These are phyloP conservation scores for Sweltsa coloradensis DNA, from an alignment of 1,140 invertebrate species.

Conservation along the genomic window DNA sequence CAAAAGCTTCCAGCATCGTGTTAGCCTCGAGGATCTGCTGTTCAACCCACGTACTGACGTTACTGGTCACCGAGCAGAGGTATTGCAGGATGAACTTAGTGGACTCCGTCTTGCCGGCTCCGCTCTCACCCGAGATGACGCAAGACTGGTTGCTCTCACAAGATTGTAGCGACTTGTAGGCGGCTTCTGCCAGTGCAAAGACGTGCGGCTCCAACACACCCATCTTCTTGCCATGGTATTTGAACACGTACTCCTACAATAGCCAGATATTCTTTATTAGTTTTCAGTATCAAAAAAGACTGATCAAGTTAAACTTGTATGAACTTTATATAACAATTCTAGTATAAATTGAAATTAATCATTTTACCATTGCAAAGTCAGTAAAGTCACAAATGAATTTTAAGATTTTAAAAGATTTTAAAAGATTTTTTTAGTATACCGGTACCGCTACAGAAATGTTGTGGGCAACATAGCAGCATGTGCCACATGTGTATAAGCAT, in stretches of 20 bases:
- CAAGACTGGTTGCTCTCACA: constrained; percentile 67
- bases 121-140: constrained; percentile 95
- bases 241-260: constrained; percentile 65
- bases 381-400: no score
- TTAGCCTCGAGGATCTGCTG: constrained; percentile 91
- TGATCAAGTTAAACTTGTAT: no score
- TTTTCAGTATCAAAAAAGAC: no score
- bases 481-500: no score
- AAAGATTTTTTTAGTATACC: no score
- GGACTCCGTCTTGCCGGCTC: constrained; percentile 94
- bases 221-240: constrained; percentile 71
- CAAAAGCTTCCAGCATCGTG: constrained; percentile 85
- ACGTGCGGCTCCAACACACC: constrained; percentile 75
- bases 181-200: constrained; percentile 79
- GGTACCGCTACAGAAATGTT: no score
- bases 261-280: no score
- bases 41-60: constrained; percentile 85
- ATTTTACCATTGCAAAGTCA: no score
- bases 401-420: no score
- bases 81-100: constrained; percentile 94
- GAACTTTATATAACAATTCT: no score
- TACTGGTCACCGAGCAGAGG: constrained; percentile 80
- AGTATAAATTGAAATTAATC: no score
- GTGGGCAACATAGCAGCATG: no score
- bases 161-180: constrained; percentile 58